Base-by-base conservation (phyloP, 2,797 vertebrate genomes). In the Melanotaenia pygmaea region DNA sequence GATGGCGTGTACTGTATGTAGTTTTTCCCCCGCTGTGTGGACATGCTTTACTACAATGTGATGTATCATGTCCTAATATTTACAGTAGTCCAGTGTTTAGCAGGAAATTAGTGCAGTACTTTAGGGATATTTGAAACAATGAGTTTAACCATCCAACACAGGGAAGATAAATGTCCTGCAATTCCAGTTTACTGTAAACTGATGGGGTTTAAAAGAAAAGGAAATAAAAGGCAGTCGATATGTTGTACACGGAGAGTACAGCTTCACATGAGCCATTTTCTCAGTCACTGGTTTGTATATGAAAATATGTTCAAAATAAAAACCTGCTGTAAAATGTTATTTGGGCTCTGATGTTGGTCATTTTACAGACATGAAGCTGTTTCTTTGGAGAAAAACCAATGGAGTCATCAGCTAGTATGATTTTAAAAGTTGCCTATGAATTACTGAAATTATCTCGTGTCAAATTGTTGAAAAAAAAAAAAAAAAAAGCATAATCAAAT, bases 281-380 rank as follows among this genome's bases (percentile, higher is more conserved):
- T 91, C 93, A 91, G 90, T 93, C 93, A 92, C 92, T 94, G 93
- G 93, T 93, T 94, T 94, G 92, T 93, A 93, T 87, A 93, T 93
- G 91, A 90, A 92, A 91, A 76, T 92, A 90, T 94, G 93, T 92
- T 93, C 84, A 85, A 92, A 94, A 92, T 92, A 47, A 93, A 93
- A 94, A 93, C 84, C 93, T 91, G 91, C 92, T 94, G 92, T 94
- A 91, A 93, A 92, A 91, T 78, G 69, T 88, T 75, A 0, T 35
- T 40, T 16, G 37, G 59, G 35, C 61, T 87, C 58, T 51, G 56
- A 71, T 71, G 70, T 82, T 65, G 9, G 14, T 90, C 64, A 60
- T 89, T 85, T 72, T 14, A 47, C 10, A 30, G 50, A 65, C 0
- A 6, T 22, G n/a, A 24, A 43, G 37, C 13, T 22, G 22, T 56